phyloP scores from a whole-genome alignment of 2,888 invertebrate genomes.

The Sericinus montela region DNA sequence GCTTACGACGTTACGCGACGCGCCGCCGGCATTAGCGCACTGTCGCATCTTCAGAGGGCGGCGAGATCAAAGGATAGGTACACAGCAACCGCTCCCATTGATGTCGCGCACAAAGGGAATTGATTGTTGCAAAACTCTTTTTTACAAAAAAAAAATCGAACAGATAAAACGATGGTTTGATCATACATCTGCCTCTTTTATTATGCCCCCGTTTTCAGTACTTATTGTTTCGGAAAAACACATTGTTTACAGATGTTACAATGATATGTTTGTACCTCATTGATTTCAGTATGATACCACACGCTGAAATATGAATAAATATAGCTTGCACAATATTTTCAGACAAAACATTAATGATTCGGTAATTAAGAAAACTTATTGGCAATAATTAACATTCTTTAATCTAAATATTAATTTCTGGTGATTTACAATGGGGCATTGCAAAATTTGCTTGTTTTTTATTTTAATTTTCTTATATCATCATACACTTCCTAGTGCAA shows the following conservation, averaged over 20 bases:
- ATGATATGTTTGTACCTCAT: background rate
- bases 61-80: constrained; percentile 78
- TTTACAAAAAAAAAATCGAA: constrained; percentile 41
- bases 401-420: too few relatives aligned
- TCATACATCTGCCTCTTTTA: constrained; percentile 59
- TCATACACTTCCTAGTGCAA: too few relatives aligned
- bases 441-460: too few relatives aligned
- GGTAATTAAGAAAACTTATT: too few relatives aligned
- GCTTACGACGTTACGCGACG: constrained; percentile 54
- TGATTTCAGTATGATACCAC: too few relatives aligned
- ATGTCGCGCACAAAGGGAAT: constrained; percentile 78
- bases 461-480: too few relatives aligned
- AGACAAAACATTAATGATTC: too few relatives aligned
- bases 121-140: constrained; percentile 77
- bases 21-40: constrained; percentile 67
- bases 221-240: constrained; percentile 18
- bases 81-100: constrained; percentile 77
- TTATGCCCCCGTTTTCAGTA: constrained; percentile 21
- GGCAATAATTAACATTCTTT: too few relatives aligned
- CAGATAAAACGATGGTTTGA: constrained; percentile 51
- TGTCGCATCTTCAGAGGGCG: constrained; percentile 76
- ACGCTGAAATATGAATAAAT: too few relatives aligned
- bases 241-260: constrained; percentile 9
- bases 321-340: too few relatives aligned
- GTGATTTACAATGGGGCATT: too few relatives aligned